phyloP scores from a whole-genome alignment of 1,140 invertebrate genomes.

The Ceratitis capitata region DNA sequence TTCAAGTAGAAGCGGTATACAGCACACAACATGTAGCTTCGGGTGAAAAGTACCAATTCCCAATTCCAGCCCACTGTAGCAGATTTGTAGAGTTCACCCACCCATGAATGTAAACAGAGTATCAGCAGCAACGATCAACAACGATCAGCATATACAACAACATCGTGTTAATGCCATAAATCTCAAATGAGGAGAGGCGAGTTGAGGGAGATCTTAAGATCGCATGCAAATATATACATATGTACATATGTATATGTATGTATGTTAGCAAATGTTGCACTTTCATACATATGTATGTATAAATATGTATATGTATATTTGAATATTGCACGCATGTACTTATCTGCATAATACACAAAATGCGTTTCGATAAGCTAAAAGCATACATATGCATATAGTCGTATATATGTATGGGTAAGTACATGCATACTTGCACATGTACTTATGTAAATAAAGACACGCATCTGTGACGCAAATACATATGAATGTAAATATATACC shows the following conservation, averaged over 20 bases:
- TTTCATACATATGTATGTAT: neutral
- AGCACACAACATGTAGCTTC: no score
- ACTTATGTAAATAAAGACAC: neutral
- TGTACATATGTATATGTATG: neutral
- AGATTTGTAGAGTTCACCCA: conserved; percentile 32
- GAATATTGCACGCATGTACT: no score
- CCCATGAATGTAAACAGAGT: neutral
- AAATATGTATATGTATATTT: neutral
- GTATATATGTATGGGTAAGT: no score
- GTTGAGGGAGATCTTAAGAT: neutral
- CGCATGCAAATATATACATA: neutral
- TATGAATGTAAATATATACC: neutral
- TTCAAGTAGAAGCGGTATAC: no score
- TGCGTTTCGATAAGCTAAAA: neutral
- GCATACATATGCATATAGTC: no score
- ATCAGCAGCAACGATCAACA: conserved; percentile 22
- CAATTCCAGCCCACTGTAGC: neutral
- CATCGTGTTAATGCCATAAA: neutral
- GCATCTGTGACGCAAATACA: no score
- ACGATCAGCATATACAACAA: neutral
- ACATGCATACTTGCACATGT: neutral
- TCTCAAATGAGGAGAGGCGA: neutral
- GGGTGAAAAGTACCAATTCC: no score
- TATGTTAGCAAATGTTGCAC: no score
- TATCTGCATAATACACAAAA: neutral